Base-by-base conservation (phyloP, 2,113 vertebrate genomes). In the Rhea pennata region DNA sequence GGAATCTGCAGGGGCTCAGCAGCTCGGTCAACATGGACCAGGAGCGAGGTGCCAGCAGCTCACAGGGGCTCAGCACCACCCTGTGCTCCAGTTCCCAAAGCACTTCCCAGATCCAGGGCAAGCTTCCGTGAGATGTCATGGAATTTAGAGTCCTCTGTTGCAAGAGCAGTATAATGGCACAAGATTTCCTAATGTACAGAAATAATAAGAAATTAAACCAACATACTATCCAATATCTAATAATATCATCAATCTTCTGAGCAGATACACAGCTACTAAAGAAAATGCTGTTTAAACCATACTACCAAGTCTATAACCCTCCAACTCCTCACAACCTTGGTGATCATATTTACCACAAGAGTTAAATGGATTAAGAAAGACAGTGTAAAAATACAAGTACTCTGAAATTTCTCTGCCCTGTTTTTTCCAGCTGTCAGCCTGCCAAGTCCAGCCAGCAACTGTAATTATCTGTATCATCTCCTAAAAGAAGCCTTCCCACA, bases 31-130 rank as follows among this genome's bases (percentile, higher is more conserved):
- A 23, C 2, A 0, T 40, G 21, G 59, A 70, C 39, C 7, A 3
- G 0, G 53, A 13, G 12, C 5, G 1, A 26, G 24, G 62, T 15
- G 62, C n/a, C 5, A 0, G 8, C 33, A 76, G 14, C 40, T 48
- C 65, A 12, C 50, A 15, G 1, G 56, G 40, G 56, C 44, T 53
- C 67, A 61, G 53, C 75, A 73, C 20, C 24, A 0, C 26, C 33
- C 33, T 12, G 0, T 14, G 16, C 62, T 53, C 70, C 4, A 0
- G 27, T 6, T 44, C 69, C 77, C 3, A 0, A 26, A 0, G 9
- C 0, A 0, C 39, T 23, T 84, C 13, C 76, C 62, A 65, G 69
- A 6, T 46, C 33, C 31, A 33, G 59, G 24, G 14, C 39, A 42
- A 42, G 46, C 39, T 61, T n/a, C 67, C n/a, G 1, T 1, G 24